phyloP scores from a whole-genome alignment of 1,140 invertebrate genomes.

The Zaprionus inermis region DNA sequence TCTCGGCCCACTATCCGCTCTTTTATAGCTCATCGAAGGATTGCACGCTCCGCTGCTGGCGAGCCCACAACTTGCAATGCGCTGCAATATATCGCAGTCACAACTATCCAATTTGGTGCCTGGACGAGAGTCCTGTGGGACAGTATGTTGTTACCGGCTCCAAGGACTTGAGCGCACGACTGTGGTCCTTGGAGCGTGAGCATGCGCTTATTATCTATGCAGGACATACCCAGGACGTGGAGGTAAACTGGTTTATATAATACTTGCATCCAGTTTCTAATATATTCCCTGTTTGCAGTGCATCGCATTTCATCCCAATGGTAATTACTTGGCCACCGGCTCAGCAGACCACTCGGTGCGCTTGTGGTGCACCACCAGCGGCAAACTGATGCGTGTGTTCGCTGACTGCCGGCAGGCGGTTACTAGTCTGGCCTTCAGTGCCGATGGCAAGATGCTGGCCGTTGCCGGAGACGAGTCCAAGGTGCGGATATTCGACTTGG shows the following conservation, averaged over 20 bases:
- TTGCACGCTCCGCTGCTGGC: constrained; percentile 90
- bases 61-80: constrained; percentile 88
- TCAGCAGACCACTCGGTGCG: constrained; percentile 91
- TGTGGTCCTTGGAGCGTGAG: constrained; percentile 93
- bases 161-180: constrained; percentile 92
- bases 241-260: constrained; percentile 84
- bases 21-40: constrained; percentile 92
- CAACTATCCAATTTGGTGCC: constrained; percentile 93
- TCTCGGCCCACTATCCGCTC: constrained; percentile 86
- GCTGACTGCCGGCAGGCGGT: constrained; percentile 91
- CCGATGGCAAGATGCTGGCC: constrained; percentile 92
- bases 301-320: constrained; percentile 93
- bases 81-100: constrained; percentile 91
- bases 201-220: constrained; percentile 92
- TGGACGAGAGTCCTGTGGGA: constrained; percentile 90
- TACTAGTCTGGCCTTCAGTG: constrained; percentile 91
- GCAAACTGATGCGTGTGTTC: constrained; percentile 90
- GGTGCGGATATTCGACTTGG: constrained; percentile 86
- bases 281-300: constrained; percentile 66
- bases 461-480: constrained; percentile 88
- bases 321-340: constrained; percentile 91
- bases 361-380: constrained; percentile 88
- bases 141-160: constrained; percentile 92
- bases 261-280: neutral
- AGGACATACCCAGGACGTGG: constrained; percentile 93